Evolutionary conservation across 2,797 vertebrate genomes (phyloP).

Genomic region (Carcharodon carcharias): DNA sequence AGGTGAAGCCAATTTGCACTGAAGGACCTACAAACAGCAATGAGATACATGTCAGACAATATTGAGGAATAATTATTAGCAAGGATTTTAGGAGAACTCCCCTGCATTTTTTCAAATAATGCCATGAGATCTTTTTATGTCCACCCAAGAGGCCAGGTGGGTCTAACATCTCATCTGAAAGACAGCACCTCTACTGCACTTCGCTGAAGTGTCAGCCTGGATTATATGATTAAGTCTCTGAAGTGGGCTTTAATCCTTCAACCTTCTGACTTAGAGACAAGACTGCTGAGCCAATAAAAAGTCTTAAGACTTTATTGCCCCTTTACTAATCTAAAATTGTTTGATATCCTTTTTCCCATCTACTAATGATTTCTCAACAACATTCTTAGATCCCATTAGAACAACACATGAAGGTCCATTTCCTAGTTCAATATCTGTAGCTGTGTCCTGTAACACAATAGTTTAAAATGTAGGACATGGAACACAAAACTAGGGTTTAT

Average conservation of each 20-base stretch:
- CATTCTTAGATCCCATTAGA: not conserved
- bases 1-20: not conserved
- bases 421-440: not conserved
- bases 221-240: not conserved
- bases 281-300: not conserved
- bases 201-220: not conserved
- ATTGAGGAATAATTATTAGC: not conserved
- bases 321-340: not conserved
- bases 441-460: not conserved
- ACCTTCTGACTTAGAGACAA: not conserved
- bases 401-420: not conserved
- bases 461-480: not conserved
- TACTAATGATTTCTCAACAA: not conserved
- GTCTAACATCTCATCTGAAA: not conserved
- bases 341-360: not conserved
- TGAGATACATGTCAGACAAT: not conserved
- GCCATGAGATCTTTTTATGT: not conserved
- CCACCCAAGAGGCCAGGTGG: not conserved
- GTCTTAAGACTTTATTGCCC: not conserved
- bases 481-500: not conserved
- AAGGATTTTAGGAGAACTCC: not conserved
- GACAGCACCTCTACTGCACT: not conserved
- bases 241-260: not conserved
- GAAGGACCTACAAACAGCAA: not conserved
- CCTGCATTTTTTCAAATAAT: not conserved